These are phyloP conservation scores for Julus scandinavius DNA, from an alignment of 2,888 invertebrate genomes.

Conservation along the genomic window DNA sequence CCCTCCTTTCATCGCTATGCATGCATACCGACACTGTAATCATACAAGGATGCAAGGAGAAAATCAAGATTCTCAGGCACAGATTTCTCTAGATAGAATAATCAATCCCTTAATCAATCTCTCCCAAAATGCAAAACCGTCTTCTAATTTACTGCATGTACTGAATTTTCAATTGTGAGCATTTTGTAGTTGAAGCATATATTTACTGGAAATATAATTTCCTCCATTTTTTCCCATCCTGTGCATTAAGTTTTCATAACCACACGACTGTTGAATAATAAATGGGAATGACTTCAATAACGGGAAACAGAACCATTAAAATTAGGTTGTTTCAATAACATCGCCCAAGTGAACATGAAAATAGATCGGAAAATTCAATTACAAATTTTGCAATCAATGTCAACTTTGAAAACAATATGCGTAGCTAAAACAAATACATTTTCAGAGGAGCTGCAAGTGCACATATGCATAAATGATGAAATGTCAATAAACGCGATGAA, in stretches of 20 bases:
- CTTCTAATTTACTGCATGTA: not conserved
- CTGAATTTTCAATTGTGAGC: not conserved
- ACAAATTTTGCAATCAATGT: not conserved
- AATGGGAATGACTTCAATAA: not conserved
- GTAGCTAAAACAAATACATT: not conserved
- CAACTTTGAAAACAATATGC: not conserved
- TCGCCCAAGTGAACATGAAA: not conserved
- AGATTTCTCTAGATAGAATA: not conserved
- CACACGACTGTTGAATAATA: not conserved
- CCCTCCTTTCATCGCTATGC: not conserved
- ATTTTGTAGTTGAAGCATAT: not conserved
- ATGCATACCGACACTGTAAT: not conserved
- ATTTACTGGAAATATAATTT: not conserved
- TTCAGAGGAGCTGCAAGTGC: not conserved
- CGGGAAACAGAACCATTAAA: not conserved
- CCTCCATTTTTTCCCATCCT: not conserved
- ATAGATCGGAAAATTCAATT: not conserved
- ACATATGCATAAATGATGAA: not conserved
- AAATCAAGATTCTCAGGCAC: not conserved
- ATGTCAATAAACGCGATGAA: not conserved
- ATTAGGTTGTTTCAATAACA: slow-evolving; percentile 4
- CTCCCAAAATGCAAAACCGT: slow-evolving; percentile 16
- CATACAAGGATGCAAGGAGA: not conserved
- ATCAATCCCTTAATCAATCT: not conserved
- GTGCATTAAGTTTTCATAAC: not conserved